These are phyloP conservation scores for Styela clava DNA, from an alignment of 23 tunicate genomes.

Conservation along the genomic window DNA sequence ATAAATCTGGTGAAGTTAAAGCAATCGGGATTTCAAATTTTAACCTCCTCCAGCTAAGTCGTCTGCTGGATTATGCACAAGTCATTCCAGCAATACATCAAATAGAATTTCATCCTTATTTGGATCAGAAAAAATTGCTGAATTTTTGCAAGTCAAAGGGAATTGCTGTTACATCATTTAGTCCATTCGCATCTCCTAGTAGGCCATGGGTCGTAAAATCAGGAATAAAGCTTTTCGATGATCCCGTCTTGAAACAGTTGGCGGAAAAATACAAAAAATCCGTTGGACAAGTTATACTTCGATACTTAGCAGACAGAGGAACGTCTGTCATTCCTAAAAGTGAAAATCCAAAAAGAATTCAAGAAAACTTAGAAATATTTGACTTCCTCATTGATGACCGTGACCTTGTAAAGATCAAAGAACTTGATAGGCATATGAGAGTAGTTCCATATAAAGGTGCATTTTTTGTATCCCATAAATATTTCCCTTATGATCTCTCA, in stretches of 20 bases:
- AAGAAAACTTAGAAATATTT: slow-evolving; percentile 31
- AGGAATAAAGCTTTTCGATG: slow-evolving; percentile 8
- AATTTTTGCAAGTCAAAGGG: slow-evolving; percentile 32
- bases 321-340: slow-evolving; percentile 55
- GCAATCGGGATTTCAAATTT: slow-evolving; percentile 79
- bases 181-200: slow-evolving; percentile 58
- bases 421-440: background rate
- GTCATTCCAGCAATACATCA: slow-evolving; percentile 84
- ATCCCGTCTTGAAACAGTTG: slow-evolving; percentile 1
- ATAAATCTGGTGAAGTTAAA: slow-evolving; percentile 48
- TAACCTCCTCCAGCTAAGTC: slow-evolving; percentile 55
- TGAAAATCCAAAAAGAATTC: slow-evolving; percentile 39
- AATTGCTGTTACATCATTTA: slow-evolving; percentile 44
- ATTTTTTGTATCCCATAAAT: background rate
- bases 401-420: background rate
- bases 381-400: background rate
- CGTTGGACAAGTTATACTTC: slow-evolving; percentile 48
- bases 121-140: slow-evolving; percentile 32
- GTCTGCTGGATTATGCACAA: slow-evolving; percentile 34
- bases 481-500: slow-evolving; percentile 12
- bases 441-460: background rate
- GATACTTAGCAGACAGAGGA: slow-evolving; percentile 32
- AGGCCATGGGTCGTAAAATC: slow-evolving; percentile 24
- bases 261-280: slow-evolving; percentile 17
- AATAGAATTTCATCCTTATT: slow-evolving; percentile 73